Base-by-base conservation (phyloP, 2,888 invertebrate genomes). In the Amphipoea oculea region DNA sequence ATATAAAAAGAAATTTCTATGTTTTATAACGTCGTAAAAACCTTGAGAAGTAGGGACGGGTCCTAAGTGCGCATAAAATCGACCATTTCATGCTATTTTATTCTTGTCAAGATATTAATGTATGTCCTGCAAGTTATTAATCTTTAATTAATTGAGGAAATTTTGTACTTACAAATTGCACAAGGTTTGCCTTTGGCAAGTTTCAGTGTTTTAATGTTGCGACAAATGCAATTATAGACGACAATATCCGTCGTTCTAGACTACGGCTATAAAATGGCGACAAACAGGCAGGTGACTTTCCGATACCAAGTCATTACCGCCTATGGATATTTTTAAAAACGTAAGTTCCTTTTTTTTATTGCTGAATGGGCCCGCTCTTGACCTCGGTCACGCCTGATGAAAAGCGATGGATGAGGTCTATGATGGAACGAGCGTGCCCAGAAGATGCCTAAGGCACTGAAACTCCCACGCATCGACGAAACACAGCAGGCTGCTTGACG, bases 101-200 rank as follows among this genome's bases (percentile, higher is more conserved):
- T 12, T 62, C 40, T 40, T 60, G 51, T 20, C 14, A 45, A 23
- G 20, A 48, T 68, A 69, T 42, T 42, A 54, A 68, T 54, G 20
- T 63, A n/a, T 40, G 42, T 54, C 36, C 14, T 40, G n/a, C 3
- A 5, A 57, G 54, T 65, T 48, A 72, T 63, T 65, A 72, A 72
- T 57, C 0, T 14, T 40, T 29, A 54, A 57, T 71, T 65, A 65
- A 80, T 78, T 70, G n/a, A 70, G 71, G 54, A 63, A 45, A 14
- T 80, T n/a, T 66, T n/a, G 51, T 54, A 66, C 48, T 14, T 14
- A 14, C n/a, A 66, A 77, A 48, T 67, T 60, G 17, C 23, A 9
- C 20, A 17, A 42, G 45, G 65, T 29, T 23, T 4, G 72, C 29
- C 63, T 65, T n/a, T 45, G 29, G n/a, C n/a, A 23, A 71, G 14